A percentile compares a stretch with the other conserved stretches of the same genome.
Conservation (phyloP, 2,113 vertebrate species). For the Nycticryphes semicollaris region DNA sequence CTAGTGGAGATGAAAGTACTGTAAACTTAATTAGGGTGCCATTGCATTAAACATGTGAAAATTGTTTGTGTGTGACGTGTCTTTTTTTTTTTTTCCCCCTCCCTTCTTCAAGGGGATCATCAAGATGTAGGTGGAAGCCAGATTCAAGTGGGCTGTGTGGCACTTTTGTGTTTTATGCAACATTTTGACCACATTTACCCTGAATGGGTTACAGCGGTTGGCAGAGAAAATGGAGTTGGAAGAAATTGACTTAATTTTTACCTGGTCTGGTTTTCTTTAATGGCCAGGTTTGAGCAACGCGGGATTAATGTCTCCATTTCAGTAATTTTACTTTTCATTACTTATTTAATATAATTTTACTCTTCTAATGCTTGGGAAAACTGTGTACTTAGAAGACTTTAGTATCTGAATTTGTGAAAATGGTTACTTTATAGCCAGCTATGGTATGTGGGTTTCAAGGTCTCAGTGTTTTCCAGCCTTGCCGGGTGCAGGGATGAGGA, state of each 20-base stretch:
- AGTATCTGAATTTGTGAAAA: background rate
- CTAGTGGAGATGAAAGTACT: constrained; percentile 16
- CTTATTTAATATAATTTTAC: too few relatives aligned
- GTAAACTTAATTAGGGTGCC: constrained; percentile 31
- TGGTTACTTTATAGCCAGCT: background rate
- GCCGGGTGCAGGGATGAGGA: background rate
- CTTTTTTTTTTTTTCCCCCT: too few relatives aligned
- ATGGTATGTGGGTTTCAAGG: background rate
- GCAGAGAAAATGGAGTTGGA: background rate
- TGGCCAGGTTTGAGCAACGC: background rate
- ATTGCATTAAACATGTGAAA: constrained; percentile 35
- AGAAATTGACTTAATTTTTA: background rate
- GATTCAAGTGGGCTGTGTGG: background rate
- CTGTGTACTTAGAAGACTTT: background rate
- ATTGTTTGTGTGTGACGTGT: background rate
- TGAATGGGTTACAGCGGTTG: background rate
- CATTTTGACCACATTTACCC: background rate
- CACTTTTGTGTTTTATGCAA: background rate
- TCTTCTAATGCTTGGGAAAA: background rate
- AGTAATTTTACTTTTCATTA: background rate
- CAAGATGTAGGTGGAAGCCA: background rate
- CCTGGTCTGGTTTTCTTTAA: background rate
- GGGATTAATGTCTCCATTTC: background rate
- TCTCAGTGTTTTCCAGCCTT: background rate
- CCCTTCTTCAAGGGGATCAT: background rate